phyloP scores from a whole-genome alignment of 1,140 invertebrate genomes.

The Euglossa dilemma region DNA sequence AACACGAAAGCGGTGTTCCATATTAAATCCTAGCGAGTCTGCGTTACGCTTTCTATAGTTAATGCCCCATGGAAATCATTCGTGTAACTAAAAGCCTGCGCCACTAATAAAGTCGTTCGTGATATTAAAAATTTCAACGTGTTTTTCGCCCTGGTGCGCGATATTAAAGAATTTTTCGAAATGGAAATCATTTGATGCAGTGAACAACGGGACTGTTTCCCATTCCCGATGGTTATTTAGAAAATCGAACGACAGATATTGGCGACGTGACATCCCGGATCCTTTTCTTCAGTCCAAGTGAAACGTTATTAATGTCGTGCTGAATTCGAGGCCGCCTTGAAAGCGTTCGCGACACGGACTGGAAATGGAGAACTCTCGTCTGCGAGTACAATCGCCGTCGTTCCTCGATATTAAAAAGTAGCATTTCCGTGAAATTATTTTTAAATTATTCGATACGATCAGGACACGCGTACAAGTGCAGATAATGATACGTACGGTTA shows the following conservation, averaged over 20 bases:
- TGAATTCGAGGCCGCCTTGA: not conserved
- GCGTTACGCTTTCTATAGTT: not conserved
- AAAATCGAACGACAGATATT: conserved; percentile 41
- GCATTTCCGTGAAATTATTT: conserved; percentile 26
- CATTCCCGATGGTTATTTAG: conserved; percentile 12
- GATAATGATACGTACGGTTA: no score
- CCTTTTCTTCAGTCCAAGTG: conserved; percentile 17
- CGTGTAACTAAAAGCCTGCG: not conserved
- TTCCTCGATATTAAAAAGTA: conserved; percentile 32
- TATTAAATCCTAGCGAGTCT: not conserved
- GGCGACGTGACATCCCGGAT: conserved; percentile 19
- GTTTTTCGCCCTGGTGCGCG: no score
- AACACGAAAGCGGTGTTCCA: not conserved
- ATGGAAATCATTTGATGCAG: not conserved
- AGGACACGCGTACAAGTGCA: not conserved
- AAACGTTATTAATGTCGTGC: conserved; percentile 40
- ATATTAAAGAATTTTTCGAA: not conserved
- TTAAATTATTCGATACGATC: conserved; percentile 19
- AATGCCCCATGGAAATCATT: not conserved
- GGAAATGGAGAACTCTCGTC: conserved; percentile 19
- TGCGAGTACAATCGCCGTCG: not conserved
- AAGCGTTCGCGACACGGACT: not conserved
- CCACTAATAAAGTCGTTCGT: not conserved
- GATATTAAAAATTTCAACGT: not conserved
- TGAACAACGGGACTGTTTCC: not conserved